Base-by-base conservation (phyloP, 2,888 invertebrate genomes). In the Epicampocera succincta region DNA sequence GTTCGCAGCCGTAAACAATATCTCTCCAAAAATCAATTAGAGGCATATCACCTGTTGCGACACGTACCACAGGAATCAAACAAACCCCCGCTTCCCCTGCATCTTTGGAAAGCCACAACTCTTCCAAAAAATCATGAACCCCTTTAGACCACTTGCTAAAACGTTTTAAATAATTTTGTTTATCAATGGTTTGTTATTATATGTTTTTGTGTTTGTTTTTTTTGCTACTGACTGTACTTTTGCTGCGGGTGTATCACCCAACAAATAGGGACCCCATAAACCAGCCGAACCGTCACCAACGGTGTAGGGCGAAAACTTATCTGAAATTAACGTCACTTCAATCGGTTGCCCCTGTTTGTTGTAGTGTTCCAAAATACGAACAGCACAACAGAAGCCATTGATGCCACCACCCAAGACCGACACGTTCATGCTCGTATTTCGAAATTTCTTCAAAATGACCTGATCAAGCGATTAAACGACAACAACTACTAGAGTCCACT, bases 231-330 rank as follows among this genome's bases (percentile, higher is more conserved):
- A 94, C 94, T 89, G 84, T 17, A 95, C 90, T 80, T 93, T 91
- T 0, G 91, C 84, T 1, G 87, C 85, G 0, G 94, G 90, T 0
- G 94, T 95, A 15, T 91, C 90, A 0, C 93, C 93, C 52, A 93
- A 91, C 9, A 94, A 88, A 87, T 93, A 95, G 0, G 96, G 96
- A 11, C 92, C 92, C 95, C 96, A 96, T 6, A 96, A 89, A 0
- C 96, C 96, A 0, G 95, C 96, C 1, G 95, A 94, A 0, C 95
- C 94, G 88, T 96, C 96, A 0, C 95, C 94, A 0, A 96, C 96
- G 0, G 96, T 96, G 74, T 94, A 89, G 0, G 96, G 96, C 15
- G 94, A 92, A 81, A 95, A 93, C 21, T 92, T 91, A n/a, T 94
- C 93, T 0, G 95, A 92, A 75, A 95, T 92, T 44, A 96, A 87